phyloP scores from a whole-genome alignment of 2,888 invertebrate genomes.

The Pomacea canaliculata region DNA sequence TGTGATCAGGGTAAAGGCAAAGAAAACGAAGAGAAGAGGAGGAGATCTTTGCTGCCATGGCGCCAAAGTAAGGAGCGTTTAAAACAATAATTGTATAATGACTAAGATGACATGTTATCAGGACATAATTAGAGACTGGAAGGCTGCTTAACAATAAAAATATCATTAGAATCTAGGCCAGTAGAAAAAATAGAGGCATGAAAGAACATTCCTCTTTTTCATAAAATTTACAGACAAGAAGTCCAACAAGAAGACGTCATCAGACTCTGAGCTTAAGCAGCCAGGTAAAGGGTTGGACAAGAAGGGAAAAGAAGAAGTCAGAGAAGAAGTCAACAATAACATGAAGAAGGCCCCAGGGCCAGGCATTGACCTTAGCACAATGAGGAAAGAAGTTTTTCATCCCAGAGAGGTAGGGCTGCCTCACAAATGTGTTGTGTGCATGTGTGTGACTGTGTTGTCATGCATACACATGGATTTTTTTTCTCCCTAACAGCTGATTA shows the following conservation, averaged over 20 bases:
- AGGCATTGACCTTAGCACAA: conserved; percentile 53
- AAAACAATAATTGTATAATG: too few species aligned
- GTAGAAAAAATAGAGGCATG: too few species aligned
- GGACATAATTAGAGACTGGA: too few species aligned
- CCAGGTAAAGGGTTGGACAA: conserved; percentile 24
- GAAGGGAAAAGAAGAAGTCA: conserved; percentile 34
- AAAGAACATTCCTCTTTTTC: too few species aligned
- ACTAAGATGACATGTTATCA: too few species aligned
- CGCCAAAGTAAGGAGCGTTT: conserved; percentile 67
- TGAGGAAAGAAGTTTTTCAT: conserved; percentile 53
- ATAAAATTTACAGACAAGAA: conserved; percentile 33
- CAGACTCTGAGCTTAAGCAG: conserved; percentile 41
- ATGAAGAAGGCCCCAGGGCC: conserved; percentile 40
- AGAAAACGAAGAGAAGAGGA: conserved; percentile 85
- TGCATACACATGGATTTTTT: background rate
- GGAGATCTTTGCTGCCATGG: conserved; percentile 92
- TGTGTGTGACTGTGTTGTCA: background rate
- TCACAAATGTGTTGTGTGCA: background rate
- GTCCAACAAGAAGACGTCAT: conserved; percentile 40
- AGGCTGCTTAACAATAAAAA: too few species aligned
- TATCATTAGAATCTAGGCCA: too few species aligned
- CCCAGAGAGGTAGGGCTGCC: conserved; percentile 34
- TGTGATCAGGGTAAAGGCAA: conserved; percentile 70
- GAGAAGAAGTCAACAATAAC: conserved; percentile 41
- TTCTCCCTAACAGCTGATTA: background rate